Evolutionary conservation across 2,888 invertebrate genomes (phyloP).

Genomic region (Lasioglossum oenotherae): DNA sequence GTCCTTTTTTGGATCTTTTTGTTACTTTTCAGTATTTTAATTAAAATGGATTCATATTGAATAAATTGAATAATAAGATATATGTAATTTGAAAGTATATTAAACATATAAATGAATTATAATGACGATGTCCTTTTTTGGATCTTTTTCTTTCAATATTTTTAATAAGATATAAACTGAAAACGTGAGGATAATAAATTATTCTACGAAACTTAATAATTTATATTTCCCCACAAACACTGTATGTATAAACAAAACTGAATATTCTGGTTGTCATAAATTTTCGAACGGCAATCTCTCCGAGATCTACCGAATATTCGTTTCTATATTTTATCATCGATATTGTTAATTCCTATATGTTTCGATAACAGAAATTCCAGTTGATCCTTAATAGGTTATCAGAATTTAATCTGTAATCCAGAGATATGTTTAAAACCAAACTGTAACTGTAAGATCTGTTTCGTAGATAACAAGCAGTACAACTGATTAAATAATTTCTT

Average conservation of each 20-base stretch:
- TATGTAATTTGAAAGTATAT: not conserved
- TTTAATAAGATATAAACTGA: not conserved
- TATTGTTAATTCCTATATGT: not conserved
- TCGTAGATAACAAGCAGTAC: too few relatives aligned
- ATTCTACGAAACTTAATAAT: not conserved
- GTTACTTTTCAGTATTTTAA: not conserved
- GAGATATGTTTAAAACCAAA: not conserved
- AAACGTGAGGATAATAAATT: not conserved
- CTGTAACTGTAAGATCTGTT: too few relatives aligned
- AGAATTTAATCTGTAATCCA: not conserved
- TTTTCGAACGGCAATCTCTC: too few relatives aligned
- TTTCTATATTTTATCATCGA: not conserved
- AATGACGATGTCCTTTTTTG: too few relatives aligned
- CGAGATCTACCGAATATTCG: too few relatives aligned
- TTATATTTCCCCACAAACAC: not conserved
- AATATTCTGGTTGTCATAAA: too few relatives aligned
- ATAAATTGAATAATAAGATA: not conserved
- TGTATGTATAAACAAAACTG: not conserved
- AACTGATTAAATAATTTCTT: too few relatives aligned
- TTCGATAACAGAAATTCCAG: not conserved
- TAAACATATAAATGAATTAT: too few relatives aligned
- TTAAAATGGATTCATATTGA: too few relatives aligned
- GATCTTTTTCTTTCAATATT: not conserved
- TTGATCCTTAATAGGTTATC: not conserved
- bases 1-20: not conserved